A percentile compares a stretch with the other conserved stretches of the same genome.
Conservation (phyloP, 1,140 invertebrate species). For the Leptoteleia sp. region DNA sequence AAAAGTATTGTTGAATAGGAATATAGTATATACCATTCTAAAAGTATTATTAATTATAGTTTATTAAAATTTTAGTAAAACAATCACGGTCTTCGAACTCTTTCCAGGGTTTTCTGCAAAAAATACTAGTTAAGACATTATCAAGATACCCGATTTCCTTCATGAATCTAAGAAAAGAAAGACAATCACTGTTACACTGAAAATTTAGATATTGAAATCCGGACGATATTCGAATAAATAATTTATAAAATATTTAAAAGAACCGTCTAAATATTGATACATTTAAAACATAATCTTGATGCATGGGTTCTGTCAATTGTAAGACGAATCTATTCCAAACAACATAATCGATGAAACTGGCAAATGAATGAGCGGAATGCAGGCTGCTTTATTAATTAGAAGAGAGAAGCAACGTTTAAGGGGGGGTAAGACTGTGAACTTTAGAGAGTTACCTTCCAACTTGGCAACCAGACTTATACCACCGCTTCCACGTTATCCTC, state of each 20-base stretch:
- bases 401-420: constrained; percentile 90
- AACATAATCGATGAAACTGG: constrained; percentile 69
- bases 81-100: constrained; percentile 20
- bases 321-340: constrained; percentile 60
- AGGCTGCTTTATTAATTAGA: constrained; percentile 93
- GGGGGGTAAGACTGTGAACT: constrained; percentile 87
- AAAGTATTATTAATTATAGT: neutral
- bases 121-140: constrained; percentile 21
- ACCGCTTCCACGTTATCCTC: constrained; percentile 91
- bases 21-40: no score
- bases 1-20: no score
- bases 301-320: constrained; percentile 32
- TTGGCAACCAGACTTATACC: constrained; percentile 91
- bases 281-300: constrained; percentile 27
- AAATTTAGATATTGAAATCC: neutral
- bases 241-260: constrained; percentile 10
- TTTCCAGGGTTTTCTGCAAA: constrained; percentile 44
- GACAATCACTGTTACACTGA: constrained; percentile 4
- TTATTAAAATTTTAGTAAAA: constrained; percentile 3
- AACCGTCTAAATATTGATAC: constrained; percentile 7
- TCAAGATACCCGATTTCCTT: constrained; percentile 8
- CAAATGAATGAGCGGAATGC: constrained; percentile 86
- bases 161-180: no score
- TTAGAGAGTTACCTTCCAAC: constrained; percentile 90
- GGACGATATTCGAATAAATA: constrained; percentile 18